Evolutionary conservation across 2,113 vertebrate species (phyloP).

Genomic region (Lepidothrix coronata): DNA sequence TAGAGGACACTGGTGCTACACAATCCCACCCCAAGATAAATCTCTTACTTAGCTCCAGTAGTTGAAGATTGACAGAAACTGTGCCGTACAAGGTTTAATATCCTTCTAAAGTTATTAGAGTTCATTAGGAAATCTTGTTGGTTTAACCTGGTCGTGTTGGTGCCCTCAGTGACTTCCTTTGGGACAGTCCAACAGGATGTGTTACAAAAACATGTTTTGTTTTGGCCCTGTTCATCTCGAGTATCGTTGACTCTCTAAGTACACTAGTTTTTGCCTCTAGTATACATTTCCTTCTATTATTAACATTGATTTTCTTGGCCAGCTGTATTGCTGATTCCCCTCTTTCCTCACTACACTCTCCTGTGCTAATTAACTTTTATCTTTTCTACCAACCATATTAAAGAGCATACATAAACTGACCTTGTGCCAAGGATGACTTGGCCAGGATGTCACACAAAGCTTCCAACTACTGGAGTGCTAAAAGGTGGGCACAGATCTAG

Average conservation of each 20-base stretch:
- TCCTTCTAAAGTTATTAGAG: not conserved
- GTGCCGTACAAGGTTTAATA: not conserved
- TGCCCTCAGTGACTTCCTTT: not conserved
- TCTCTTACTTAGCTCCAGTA: not conserved
- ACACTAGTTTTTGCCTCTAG: not conserved
- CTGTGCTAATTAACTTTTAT: not conserved
- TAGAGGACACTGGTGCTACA: not conserved
- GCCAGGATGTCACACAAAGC: not conserved
- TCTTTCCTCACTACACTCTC: not conserved
- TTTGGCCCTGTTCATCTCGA: not conserved
- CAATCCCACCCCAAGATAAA: fast-evolving
- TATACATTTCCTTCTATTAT: not conserved
- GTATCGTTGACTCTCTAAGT: not conserved
- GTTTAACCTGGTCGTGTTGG: not conserved
- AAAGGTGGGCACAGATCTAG: not conserved
- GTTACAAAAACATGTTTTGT: not conserved
- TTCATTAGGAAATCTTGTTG: not conserved
- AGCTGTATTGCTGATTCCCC: not conserved
- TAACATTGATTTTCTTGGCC: conserved; percentile 13
- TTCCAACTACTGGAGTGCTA: not conserved
- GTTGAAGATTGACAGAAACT: not conserved
- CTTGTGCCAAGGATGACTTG: not conserved
- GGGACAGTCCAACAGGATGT: not conserved
- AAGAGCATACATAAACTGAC: not conserved
- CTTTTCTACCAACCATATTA: not conserved